A percentile compares a stretch with the other conserved stretches of the same genome.
phyloP scores from a whole-genome alignment of 2,797 vertebrate species.

The Ptychadena robeensis region DNA sequence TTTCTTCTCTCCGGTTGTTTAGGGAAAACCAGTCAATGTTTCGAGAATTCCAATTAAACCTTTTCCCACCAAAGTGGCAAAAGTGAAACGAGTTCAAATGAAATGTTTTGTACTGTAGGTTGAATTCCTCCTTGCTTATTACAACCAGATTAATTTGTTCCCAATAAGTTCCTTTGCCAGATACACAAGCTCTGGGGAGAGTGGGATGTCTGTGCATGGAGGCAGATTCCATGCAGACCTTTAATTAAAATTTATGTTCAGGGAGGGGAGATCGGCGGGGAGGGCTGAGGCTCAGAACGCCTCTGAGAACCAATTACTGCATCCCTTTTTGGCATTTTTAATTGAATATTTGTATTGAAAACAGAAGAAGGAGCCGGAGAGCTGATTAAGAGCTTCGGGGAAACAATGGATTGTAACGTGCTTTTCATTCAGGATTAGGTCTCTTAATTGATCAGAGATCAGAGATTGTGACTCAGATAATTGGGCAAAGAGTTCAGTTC shows the following conservation, averaged over 20 bases:
- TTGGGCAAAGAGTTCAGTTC: constrained; percentile 66
- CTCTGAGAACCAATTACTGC: constrained; percentile 70
- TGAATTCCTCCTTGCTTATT: constrained; percentile 51
- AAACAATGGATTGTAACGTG: constrained; percentile 68
- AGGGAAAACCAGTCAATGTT: constrained; percentile 14
- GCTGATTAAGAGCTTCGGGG: constrained; percentile 63
- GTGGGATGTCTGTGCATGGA: constrained; percentile 34
- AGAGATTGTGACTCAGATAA: constrained; percentile 57
- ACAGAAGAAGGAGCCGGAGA: constrained; percentile 64
- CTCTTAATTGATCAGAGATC: constrained; percentile 70
- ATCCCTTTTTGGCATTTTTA: constrained; percentile 69
- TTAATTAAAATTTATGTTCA: constrained; percentile 61
- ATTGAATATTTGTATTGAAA: constrained; percentile 75
- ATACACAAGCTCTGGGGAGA: constrained; percentile 13
- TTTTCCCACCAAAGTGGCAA: constrained; percentile 31
- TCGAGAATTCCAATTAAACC: constrained; percentile 33
- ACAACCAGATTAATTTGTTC: constrained; percentile 47
- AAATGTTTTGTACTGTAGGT: constrained; percentile 9
- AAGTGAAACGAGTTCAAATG: constrained; percentile 10
- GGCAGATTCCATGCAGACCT: constrained; percentile 58
- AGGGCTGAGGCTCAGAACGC: constrained; percentile 54
- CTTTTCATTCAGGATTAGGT: constrained; percentile 73
- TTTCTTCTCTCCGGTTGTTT: not conserved
- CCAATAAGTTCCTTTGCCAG: constrained; percentile 31
- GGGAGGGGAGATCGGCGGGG: constrained; percentile 26